phyloP scores from a whole-genome alignment of 1,140 invertebrate species.

The Caenorhabditis remanei region DNA sequence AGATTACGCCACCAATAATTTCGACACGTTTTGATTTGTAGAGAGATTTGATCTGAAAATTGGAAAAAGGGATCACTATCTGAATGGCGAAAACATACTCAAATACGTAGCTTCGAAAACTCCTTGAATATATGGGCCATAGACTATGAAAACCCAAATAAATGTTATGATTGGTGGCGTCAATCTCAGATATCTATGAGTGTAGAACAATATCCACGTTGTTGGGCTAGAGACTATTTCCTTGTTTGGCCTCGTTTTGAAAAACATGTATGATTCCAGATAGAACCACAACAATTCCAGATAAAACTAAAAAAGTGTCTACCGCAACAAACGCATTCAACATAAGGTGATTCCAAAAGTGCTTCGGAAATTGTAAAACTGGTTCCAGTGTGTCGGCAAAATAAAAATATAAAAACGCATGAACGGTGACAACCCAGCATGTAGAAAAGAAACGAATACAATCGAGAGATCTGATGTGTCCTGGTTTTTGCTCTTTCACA shows the following conservation, averaged over 20 bases:
- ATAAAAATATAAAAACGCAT: slow-evolving; percentile 64
- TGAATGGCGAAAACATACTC: neutral
- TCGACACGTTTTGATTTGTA: slow-evolving; percentile 9
- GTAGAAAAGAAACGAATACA: slow-evolving; percentile 78
- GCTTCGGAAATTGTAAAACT: slow-evolving; percentile 43
- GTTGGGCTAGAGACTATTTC: slow-evolving; percentile 22
- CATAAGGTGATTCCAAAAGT: slow-evolving; percentile 52
- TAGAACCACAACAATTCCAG: slow-evolving; percentile 61
- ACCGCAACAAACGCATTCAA: slow-evolving; percentile 60
- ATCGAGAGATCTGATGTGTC: slow-evolving; percentile 69
- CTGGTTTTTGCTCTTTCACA: slow-evolving; percentile 33
- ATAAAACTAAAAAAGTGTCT: slow-evolving; percentile 63
- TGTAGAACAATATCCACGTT: slow-evolving; percentile 64
- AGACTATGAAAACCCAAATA: slow-evolving; percentile 72
- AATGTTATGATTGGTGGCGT: slow-evolving; percentile 64
- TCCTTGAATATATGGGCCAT: slow-evolving; percentile 63
- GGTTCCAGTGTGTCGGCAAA: slow-evolving; percentile 33
- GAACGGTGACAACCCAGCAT: slow-evolving; percentile 77
- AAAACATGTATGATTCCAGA: slow-evolving; percentile 63
- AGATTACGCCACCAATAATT: slow-evolving; percentile 64
- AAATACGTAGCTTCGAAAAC: neutral
- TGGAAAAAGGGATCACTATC: neutral
- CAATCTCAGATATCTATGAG: slow-evolving; percentile 65
- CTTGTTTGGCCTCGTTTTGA: slow-evolving; percentile 56
- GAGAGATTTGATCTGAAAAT: slow-evolving; percentile 3